Evolutionary conservation across 2,888 invertebrate genomes (phyloP).

Genomic region (Aromia moschata): DNA sequence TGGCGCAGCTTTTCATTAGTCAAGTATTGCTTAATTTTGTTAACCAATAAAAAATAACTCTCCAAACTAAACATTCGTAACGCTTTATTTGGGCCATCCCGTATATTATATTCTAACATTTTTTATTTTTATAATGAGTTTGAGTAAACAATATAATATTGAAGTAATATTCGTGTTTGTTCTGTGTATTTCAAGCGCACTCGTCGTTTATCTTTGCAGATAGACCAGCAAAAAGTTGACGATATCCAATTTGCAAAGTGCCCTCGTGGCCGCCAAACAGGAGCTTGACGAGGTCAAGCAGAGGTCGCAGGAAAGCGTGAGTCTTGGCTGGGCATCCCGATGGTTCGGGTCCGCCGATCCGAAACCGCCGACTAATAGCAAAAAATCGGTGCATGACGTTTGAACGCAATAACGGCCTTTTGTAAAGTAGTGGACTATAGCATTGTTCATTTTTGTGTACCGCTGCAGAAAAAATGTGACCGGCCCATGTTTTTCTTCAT

Average conservation of each 20-base stretch:
- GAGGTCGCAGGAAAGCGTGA: conserved; percentile 57
- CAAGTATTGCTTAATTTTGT: too few species aligned
- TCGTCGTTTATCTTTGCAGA: conserved; percentile 44
- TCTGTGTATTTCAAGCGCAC: not conserved
- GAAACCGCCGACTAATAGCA: conserved; percentile 46
- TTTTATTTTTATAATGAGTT: conserved; percentile 2
- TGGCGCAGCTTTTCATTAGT: too few species aligned
- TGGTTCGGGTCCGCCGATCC: conserved; percentile 54
- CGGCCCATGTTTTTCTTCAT: too few species aligned
- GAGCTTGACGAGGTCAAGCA: conserved; percentile 55
- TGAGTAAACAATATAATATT: not conserved
- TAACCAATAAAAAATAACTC: too few species aligned
- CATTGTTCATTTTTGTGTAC: not conserved
- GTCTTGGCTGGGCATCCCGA: conserved; percentile 56
- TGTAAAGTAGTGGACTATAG: not conserved
- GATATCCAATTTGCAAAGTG: conserved; percentile 58
- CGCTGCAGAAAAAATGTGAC: not conserved
- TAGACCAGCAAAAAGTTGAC: conserved; percentile 57
- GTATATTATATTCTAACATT: conserved; percentile 4
- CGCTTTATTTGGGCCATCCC: too few species aligned
- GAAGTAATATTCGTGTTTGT: not conserved
- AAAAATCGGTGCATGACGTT: conserved; percentile 59
- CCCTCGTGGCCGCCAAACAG: conserved; percentile 56
- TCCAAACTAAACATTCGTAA: too few species aligned
- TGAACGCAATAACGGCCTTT: conserved; percentile 39